Conservation (phyloP, 2,113 vertebrate species). For the Elachura formosa region DNA sequence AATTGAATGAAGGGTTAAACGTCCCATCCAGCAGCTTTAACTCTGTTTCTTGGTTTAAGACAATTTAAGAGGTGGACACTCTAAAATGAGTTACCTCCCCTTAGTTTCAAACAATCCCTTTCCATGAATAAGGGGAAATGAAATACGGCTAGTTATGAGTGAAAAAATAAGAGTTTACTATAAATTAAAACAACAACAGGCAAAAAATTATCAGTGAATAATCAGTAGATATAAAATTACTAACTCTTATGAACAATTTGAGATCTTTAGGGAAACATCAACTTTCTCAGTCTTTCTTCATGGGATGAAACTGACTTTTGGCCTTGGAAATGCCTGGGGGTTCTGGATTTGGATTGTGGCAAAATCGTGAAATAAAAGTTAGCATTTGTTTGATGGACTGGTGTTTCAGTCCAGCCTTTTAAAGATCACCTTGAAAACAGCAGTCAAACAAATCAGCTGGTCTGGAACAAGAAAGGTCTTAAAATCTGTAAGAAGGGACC, state of each 20-base stretch:
- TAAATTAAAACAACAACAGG: neutral
- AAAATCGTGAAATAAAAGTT: neutral
- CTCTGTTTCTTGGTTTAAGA: neutral
- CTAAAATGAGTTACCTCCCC: neutral
- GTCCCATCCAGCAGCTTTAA: neutral
- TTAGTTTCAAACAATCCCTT: neutral
- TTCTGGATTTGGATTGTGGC: neutral
- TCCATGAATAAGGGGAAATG: neutral
- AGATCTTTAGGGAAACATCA: neutral
- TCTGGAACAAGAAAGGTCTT: neutral
- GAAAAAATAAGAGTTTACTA: neutral
- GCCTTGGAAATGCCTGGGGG: neutral
- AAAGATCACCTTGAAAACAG: neutral
- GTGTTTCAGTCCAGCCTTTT: neutral
- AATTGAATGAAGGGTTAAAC: neutral
- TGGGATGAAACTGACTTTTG: neutral
- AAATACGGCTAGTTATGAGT: rapidly evolving
- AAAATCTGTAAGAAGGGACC: neutral
- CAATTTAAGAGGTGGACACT: neutral
- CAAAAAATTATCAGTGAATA: neutral
- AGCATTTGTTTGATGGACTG: neutral
- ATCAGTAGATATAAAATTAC: neutral
- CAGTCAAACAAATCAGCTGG: neutral
- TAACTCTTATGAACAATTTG: neutral
- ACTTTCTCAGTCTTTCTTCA: neutral